These are phyloP conservation scores for Agrotis exclamationis DNA, from an alignment of 2,888 invertebrate genomes.

Conservation along the genomic window DNA sequence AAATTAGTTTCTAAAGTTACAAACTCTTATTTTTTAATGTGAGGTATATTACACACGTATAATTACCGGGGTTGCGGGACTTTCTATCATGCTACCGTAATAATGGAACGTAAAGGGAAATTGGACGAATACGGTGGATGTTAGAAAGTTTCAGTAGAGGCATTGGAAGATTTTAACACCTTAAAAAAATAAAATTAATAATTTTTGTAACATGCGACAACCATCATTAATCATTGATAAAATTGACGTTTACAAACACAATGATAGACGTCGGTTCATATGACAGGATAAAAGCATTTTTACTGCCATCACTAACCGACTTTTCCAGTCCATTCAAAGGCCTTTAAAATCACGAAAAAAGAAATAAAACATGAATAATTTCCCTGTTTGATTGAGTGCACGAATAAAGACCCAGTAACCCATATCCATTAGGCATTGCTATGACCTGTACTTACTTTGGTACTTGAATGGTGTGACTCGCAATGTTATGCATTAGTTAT, in stretches of 20 bases:
- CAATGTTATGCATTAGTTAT: conserved; percentile 56
- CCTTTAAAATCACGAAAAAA: conserved; percentile 22
- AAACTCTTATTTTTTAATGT: too few species aligned
- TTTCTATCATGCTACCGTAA: too few species aligned
- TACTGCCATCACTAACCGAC: conserved; percentile 10
- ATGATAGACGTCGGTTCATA: background rate
- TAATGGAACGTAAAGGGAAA: too few species aligned
- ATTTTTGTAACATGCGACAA: too few species aligned
- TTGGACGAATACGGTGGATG: too few species aligned
- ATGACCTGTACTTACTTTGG: conserved; percentile 18
- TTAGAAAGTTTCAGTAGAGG: too few species aligned
- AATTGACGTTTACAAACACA: background rate
- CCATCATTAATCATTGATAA: background rate
- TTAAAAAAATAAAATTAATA: too few species aligned
- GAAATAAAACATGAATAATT: conserved; percentile 38
- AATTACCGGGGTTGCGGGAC: too few species aligned
- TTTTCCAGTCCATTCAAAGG: conserved; percentile 18
- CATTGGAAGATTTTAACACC: too few species aligned
- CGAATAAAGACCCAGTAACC: conserved; percentile 56
- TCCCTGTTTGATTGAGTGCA: conserved; percentile 30
- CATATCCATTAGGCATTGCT: conserved; percentile 52
- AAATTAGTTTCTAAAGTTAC: too few species aligned
- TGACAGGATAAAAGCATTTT: conserved; percentile 50
- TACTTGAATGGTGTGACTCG: conserved; percentile 33
- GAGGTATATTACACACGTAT: too few species aligned